Evolutionary conservation across 2,113 vertebrate species (phyloP), one percentile per base, ranked within the genome.

Genomic region (Ceyx margarethae): DNA sequence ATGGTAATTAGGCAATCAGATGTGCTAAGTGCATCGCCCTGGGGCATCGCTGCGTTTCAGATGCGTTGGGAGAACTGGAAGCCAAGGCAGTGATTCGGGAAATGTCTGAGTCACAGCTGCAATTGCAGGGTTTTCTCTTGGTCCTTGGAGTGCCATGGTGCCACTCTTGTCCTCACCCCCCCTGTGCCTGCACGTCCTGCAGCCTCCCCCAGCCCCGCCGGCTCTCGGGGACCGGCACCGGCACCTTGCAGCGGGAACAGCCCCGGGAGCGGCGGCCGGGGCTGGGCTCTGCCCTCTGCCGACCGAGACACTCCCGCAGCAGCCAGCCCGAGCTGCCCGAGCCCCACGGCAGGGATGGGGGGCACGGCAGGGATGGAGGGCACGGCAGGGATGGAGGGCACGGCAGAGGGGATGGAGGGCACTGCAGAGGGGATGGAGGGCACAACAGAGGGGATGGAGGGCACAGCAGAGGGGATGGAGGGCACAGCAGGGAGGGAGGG

Each of bases 21-120:
- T 91, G 91, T 89, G 89, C 57, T 92, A 92, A 96, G 81, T 95
- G 89, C 66, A 78, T 90, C 95, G 85, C 31, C 85, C 95, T 94
- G 94, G 67, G 91, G 71, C 67, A 43, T 35, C 3, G 1, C 87
- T 68, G 51, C 28, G 2, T 87, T 93, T 94, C 93, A 83, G 43
- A 91, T 57, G 76, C 53, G 26, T 77, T 87, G 75, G 10, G 40
- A 87, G n/a, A 56, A 51, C 65, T 45, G 68, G 81, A 85, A 53
- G n/a, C 4, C 2, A 80, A 83, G 78, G 71, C 4, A 4, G 3
- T 60, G 73, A 87, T 26, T 80, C n/a, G 7, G 64, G 61, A 91
- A 61, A 29, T 1, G 20, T 53, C 54, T 40, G 37, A 25, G 40
- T 62, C 75, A 43, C 54, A 84, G 74, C 66, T 93, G 71, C 42